Evolutionary conservation across 2,797 vertebrate genomes (phyloP).

Genomic region (Lateolabrax maculatus): DNA sequence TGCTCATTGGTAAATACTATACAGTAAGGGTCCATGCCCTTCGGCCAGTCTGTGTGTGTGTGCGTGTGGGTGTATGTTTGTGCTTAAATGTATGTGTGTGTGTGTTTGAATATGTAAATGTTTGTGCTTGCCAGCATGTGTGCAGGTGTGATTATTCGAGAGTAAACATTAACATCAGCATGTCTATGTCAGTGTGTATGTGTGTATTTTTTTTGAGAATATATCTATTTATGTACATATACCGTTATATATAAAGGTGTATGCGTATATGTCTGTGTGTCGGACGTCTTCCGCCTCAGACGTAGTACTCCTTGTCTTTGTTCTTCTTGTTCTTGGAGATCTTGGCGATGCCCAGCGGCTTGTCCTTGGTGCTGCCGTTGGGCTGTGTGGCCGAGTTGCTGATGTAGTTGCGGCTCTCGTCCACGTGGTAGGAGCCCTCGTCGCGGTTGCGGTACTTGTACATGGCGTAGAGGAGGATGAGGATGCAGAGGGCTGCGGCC

Average conservation of each 20-base stretch:
- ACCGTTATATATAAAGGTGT: slow-evolving; percentile 91
- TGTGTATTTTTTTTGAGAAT: slow-evolving; percentile 83
- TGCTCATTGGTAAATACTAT: slow-evolving; percentile 83
- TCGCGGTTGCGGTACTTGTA: slow-evolving; percentile 99
- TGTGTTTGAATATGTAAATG: slow-evolving; percentile 48
- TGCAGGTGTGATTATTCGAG: slow-evolving; percentile 69
- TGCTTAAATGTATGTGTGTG: slow-evolving; percentile 51
- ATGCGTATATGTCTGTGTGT: slow-evolving; percentile 81
- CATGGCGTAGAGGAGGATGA: slow-evolving; percentile 99
- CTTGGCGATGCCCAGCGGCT: slow-evolving; percentile 96
- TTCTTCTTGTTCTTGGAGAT: slow-evolving; percentile 99
- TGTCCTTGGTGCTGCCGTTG: slow-evolving; percentile 98
- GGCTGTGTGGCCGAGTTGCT: slow-evolving; percentile 99
- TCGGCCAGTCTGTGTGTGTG: slow-evolving; percentile 59
- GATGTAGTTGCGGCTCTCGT: slow-evolving; percentile 99
- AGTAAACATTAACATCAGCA: slow-evolving; percentile 80
- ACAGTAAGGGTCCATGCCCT: slow-evolving; percentile 75
- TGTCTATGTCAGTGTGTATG: slow-evolving; percentile 72
- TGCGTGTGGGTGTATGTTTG: slow-evolving; percentile 46
- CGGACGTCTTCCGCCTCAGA: slow-evolving; percentile 87
- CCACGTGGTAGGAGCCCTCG: slow-evolving; percentile 98
- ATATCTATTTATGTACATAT: slow-evolving; percentile 88
- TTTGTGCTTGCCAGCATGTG: slow-evolving; percentile 73
- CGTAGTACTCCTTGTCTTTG: slow-evolving; percentile 99
- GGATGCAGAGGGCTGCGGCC: slow-evolving; percentile 97